These are phyloP conservation scores for Neocrepidodera transversa DNA, from an alignment of 2,888 invertebrate species.

Conservation along the genomic window DNA sequence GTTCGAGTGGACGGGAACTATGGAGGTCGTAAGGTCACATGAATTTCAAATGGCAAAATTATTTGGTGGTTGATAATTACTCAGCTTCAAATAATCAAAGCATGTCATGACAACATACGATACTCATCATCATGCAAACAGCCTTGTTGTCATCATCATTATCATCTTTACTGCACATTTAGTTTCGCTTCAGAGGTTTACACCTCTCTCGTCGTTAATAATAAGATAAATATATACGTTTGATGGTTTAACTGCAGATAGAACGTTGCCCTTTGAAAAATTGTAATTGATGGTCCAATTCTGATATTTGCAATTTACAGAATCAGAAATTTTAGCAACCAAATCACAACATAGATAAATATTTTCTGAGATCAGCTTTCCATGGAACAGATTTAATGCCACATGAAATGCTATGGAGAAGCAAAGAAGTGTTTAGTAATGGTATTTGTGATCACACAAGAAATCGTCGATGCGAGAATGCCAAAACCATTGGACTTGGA, in stretches of 20 bases:
- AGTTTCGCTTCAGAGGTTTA: no score
- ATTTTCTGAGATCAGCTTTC: constrained; percentile 85
- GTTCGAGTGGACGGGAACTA: no score
- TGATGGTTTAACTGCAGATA: constrained; percentile 82
- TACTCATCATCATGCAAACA: no score
- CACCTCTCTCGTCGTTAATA: no score
- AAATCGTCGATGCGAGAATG: constrained; percentile 72
- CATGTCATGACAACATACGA: no score
- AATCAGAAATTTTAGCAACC: constrained; percentile 76
- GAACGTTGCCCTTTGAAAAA: constrained; percentile 69
- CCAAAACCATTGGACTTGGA: constrained; percentile 65
- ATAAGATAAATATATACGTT: constrained; percentile 80
- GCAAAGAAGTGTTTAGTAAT: constrained; percentile 89
- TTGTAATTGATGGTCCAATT: constrained; percentile 90
- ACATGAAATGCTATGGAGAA: constrained; percentile 87
- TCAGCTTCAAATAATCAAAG: no score
- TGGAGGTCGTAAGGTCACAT: no score
- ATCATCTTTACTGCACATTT: no score
- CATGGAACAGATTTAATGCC: constrained; percentile 77
- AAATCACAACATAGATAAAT: constrained; percentile 82
- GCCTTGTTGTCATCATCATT: no score
- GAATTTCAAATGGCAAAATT: no score
- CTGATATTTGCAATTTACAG: constrained; percentile 84
- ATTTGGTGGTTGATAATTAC: no score
- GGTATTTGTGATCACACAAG: constrained; percentile 72